These are phyloP conservation scores for Smittia sp. DNA, from an alignment of 2,888 invertebrate genomes.

Conservation along the genomic window DNA sequence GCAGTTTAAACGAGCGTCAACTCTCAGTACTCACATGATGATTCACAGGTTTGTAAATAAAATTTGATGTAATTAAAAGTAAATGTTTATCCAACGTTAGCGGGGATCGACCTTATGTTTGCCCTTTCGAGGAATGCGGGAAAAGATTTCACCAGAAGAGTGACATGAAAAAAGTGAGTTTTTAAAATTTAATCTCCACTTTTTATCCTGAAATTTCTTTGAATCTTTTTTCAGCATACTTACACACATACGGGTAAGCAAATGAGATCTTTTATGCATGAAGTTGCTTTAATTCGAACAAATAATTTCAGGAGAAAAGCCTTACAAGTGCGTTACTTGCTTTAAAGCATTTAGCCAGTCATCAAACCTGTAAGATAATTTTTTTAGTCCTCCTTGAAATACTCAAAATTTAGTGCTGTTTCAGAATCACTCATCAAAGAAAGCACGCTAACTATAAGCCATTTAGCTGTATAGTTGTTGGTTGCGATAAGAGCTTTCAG, in stretches of 20 bases:
- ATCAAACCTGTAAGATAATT: conserved; percentile 25
- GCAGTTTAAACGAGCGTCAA: conserved; percentile 31
- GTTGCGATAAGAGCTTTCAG: conserved; percentile 29
- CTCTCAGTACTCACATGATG: conserved; percentile 33
- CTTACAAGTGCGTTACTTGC: conserved; percentile 16
- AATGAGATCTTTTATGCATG: neutral
- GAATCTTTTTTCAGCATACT: conserved; percentile 2
- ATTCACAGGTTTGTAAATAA: conserved; percentile 32
- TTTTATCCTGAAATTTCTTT: no score
- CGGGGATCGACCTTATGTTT: conserved; percentile 16
- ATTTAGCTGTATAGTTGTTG: neutral
- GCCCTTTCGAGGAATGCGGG: conserved; percentile 23
- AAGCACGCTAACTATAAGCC: conserved; percentile 25
- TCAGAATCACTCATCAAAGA: conserved; percentile 34
- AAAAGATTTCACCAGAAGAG: conserved; percentile 33
- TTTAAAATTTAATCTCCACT: neutral
- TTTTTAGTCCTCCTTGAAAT: neutral
- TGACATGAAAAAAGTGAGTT: conserved; percentile 30
- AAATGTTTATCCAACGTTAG: conserved; percentile 30
- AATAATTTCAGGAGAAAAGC: conserved; percentile 31
- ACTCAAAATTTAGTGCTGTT: neutral
- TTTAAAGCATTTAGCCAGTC: conserved; percentile 13
- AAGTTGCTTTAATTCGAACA: no score
- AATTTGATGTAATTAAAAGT: conserved; percentile 22
- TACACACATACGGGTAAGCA: conserved; percentile 34